These are phyloP conservation scores for Himalopsyche japonica DNA, from an alignment of 2,888 invertebrate genomes.

Conservation along the genomic window DNA sequence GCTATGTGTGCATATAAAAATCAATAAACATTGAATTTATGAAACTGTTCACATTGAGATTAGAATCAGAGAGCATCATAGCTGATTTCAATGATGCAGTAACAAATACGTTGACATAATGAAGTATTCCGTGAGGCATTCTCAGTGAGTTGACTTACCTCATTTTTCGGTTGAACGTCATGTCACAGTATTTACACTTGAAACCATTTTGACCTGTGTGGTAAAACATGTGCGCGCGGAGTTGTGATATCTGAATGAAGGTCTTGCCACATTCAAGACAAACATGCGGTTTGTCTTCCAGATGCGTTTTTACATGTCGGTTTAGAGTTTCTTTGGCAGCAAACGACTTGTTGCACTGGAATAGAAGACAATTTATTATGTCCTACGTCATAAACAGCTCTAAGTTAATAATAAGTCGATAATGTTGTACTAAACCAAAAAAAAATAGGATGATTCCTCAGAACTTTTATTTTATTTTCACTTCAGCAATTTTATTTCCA, in stretches of 20 bases:
- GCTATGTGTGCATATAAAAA: no score
- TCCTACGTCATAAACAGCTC: no score
- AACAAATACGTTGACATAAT: background rate
- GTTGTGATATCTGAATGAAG: slow-evolving; percentile 83
- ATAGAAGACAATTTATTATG: background rate
- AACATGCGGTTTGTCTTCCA: slow-evolving; percentile 62
- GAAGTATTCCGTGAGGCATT: background rate
- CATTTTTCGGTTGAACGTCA: slow-evolving; percentile 57
- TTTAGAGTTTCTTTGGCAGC: slow-evolving; percentile 83
- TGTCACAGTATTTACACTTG: slow-evolving; percentile 64
- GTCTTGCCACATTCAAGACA: slow-evolving; percentile 74
- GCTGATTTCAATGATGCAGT: no score
- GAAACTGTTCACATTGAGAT: no score
- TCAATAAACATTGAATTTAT: no score
- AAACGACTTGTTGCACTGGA: slow-evolving; percentile 75
- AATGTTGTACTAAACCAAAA: no score
- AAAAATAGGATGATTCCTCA: no score
- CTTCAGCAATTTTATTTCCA: no score
- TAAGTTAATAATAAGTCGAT: no score
- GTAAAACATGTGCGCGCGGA: slow-evolving; percentile 77
- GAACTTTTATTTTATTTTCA: no score
- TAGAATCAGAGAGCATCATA: no score
- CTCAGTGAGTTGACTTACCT: slow-evolving; percentile 43
- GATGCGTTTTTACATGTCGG: slow-evolving; percentile 73
- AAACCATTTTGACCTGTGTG: slow-evolving; percentile 72